These are phyloP conservation scores for Phrynocephalus guinanensis DNA, from an alignment of 2,797 vertebrate species.

Conservation along the genomic window DNA sequence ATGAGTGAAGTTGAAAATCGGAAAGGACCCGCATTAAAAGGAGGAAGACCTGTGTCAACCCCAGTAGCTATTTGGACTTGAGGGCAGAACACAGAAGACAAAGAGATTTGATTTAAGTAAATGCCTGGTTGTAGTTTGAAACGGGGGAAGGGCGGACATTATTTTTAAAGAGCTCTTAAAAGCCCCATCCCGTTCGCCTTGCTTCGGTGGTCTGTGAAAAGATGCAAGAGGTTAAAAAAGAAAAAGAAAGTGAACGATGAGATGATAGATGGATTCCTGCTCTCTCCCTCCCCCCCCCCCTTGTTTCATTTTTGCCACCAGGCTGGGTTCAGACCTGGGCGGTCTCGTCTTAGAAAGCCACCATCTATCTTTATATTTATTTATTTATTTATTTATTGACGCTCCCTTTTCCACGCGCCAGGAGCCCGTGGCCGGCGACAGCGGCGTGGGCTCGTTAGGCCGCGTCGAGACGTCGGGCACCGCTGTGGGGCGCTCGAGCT, in stretches of 20 bases:
- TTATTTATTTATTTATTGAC: too few relatives aligned
- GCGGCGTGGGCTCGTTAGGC: not conserved
- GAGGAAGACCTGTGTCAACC: not conserved
- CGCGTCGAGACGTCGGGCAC: not conserved
- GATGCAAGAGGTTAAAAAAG: not conserved
- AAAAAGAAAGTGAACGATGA: too few relatives aligned
- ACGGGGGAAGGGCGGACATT: not conserved
- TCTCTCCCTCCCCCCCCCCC: too few relatives aligned
- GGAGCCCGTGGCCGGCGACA: too few relatives aligned
- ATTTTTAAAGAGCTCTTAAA: not conserved
- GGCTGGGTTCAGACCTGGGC: not conserved
- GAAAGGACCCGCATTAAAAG: not conserved
- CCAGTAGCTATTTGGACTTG: not conserved
- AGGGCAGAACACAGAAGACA: not conserved
- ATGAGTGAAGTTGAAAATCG: not conserved
- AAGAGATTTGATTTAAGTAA: not conserved
- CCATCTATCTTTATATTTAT: too few relatives aligned
- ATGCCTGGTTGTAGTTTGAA: not conserved
- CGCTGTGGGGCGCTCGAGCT: conserved; percentile 76
- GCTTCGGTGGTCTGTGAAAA: not conserved
- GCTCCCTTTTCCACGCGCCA: too few relatives aligned
- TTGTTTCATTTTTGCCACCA: not conserved
- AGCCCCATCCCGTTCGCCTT: not conserved
- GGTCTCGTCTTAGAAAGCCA: not conserved
- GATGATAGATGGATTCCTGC: too few relatives aligned